Evolutionary conservation across 2,797 vertebrate species (phyloP), one percentile per base, ranked within the genome.

Genomic region (Crocodylus rhombifer): DNA sequence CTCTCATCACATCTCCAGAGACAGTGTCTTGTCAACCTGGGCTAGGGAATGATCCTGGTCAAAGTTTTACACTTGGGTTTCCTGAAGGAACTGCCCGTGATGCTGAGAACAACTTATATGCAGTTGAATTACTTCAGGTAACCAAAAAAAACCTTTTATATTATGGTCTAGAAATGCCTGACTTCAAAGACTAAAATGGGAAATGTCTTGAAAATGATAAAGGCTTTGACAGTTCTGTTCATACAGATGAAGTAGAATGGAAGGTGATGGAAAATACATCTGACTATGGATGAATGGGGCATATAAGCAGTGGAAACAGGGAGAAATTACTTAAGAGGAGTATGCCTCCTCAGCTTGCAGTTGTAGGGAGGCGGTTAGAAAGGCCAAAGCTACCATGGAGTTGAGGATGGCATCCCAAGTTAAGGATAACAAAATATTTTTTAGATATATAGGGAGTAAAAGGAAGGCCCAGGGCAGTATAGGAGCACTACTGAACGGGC

Each of bases 101-200:
- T 85, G 5, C 21, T 77, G 89, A 82, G 67, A 57, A 83, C 16
- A 30, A 14, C 20, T 15, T 91, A 51, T 36, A 84, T 82, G 30
- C 77, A 83, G 58, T 86, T 90, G 91, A 8, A 73, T 90, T 93
- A 21, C 74, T 80, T 77, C 90, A 97, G 97, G 98, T 98, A 97
- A 51, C 10, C 42, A 96, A 80, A 96, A 76, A 56, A 56, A 4
- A 80, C 42, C 56, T 55, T 80, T 88, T 78, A 16, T 57, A 79
- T 77, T 82, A 13, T 7, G 30, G 7, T 77, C 25, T 25, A 33
- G n/a, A 87, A 84, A 12, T 81, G 33, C 18, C 2, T 6, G 4
- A 13, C 65, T 92, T 63, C 26, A 77, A 20, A 87, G 71, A 61
- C 69, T 82, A 42, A 60, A 82, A 57, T 16, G 80, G 60, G 23